Conservation (phyloP, 2,888 invertebrate species). For the Epiperipatus broadwayi region DNA sequence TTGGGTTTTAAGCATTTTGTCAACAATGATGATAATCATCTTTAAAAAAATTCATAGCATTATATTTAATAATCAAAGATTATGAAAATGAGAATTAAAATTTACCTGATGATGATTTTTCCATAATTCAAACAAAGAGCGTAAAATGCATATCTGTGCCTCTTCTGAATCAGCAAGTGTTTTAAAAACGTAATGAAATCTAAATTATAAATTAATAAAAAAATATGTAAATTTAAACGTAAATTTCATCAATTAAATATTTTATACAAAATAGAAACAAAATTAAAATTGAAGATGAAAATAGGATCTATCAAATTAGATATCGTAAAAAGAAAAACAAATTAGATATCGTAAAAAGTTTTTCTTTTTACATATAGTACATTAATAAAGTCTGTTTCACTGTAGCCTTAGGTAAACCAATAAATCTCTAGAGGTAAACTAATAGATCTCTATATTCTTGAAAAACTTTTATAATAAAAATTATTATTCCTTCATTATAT, state of each 20-base stretch:
- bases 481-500: too few relatives aligned
- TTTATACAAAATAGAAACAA: constrained; percentile 1
- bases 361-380: too few relatives aligned
- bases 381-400: too few relatives aligned
- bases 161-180: constrained; percentile 80
- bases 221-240: constrained; percentile 7
- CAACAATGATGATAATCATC: constrained; percentile 87
- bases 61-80: background rate
- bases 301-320: too few relatives aligned
- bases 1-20: constrained; percentile 91
- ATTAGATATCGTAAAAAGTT: too few relatives aligned
- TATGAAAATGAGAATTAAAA: background rate
- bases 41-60: constrained; percentile 26
- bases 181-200: constrained; percentile 36
- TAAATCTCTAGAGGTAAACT: too few relatives aligned
- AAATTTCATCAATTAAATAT: constrained; percentile 15
- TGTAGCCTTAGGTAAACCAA: too few relatives aligned
- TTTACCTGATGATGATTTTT: constrained; percentile 57
- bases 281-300: too few relatives aligned
- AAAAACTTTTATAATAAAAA: too few relatives aligned
- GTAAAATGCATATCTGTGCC: constrained; percentile 77
- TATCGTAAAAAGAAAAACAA: too few relatives aligned
- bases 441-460: too few relatives aligned
- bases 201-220: constrained; percentile 17
- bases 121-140: constrained; percentile 89